Evolutionary conservation across 2,113 vertebrate species (phyloP), one percentile per base, ranked within the genome.

Genomic region (Poecile atricapillus): DNA sequence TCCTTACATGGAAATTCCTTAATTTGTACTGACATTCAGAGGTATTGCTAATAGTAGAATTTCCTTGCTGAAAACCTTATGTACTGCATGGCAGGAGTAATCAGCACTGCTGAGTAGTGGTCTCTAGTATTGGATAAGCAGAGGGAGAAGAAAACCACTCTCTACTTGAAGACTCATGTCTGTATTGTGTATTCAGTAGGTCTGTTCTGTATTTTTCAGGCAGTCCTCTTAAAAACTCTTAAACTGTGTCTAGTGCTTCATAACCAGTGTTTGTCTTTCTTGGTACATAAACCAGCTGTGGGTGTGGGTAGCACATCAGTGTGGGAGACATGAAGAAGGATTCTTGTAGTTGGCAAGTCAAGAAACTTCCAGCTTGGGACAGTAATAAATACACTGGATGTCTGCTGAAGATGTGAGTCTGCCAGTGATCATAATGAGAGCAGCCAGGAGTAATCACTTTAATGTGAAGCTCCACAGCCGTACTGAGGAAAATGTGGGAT

Each of bases 241-340:
- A 27, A 53, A 35, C 35, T 13, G 37, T 16, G 10, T 50, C n/a
- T 74, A 33, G 9, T 74, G 50, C 80, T 83, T 63, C 19, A 6
- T 63, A 35, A 27, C 43, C 35, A 21, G 27, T 30, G 39, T 91
- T 92, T 56, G 22, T 44, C 33, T 25, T 7, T 60, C 55, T 49
- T 2, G 0, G 65, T 33, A 20, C 8, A 0, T 15, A 9, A 74
- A 20, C 50, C n/a, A 58, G 21, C 39, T 64, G 49, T 4, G 8
- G 21, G 14, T 1, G 5, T 4, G 7, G 2, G 23, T 63, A 43
- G 56, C 60, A 35, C 0, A 2, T 52, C 21, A 15, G 8, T 18
- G 8, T 46, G 37, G 46, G 64, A 44, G 50, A 46, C 76, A 27
- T 20, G 49, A 53, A 58, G 55, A n/a, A 58, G 33, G 59, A 33